Base-by-base conservation (phyloP, 2,113 vertebrate species). In the cattle (Bos taurus) region DNA sequence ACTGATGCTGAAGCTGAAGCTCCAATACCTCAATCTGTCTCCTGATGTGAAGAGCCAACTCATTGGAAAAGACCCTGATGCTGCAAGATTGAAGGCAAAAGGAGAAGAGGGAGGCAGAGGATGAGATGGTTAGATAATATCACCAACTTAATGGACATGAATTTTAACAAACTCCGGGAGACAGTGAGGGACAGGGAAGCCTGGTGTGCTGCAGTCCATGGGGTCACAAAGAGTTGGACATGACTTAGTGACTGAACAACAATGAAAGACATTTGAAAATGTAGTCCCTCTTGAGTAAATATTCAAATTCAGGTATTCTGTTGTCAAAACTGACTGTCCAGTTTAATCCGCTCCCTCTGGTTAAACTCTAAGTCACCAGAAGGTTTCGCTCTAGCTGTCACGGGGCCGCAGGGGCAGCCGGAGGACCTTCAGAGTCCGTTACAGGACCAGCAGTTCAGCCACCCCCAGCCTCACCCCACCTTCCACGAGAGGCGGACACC, bases 371-470 rank as follows among this genome's bases (percentile, higher is more conserved):
- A 77, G n/a, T 64, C 88, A 33, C 56, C 50, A 83, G 60, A 57
- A 54, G 81, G 36, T 16, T 57, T 33, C 12, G 11, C 30, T n/a
- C 59, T 30, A 36, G 30, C n/a, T 15, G 4, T 10, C 8, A 26
- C 2, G 8, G 12, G 40, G n/a, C 82, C 54, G 25, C 28, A 60
- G 3, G 7, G 64, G 54, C 60, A 57, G 33, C 40, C 7, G 33
- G 4, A 21, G 23, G 6, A 36, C 46, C 23, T 5, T 6, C 1
- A 46, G n/a, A 62, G 54, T 33, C 6, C 10, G 11, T 14, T 28
- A 50, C 2, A 10, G 0, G 4, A 54, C 9, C 17, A 17, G 15
- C 25, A 23, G 21, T 23, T n/a, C 19, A 2, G 64, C 21, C 25
- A 25, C 40, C 90, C 56, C 21, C 28, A 23, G 40, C 56, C 14